Evolutionary conservation across 2,888 invertebrate species (phyloP), one percentile per base, ranked within the genome.

Genomic region (Chrysolina oricalcia): DNA sequence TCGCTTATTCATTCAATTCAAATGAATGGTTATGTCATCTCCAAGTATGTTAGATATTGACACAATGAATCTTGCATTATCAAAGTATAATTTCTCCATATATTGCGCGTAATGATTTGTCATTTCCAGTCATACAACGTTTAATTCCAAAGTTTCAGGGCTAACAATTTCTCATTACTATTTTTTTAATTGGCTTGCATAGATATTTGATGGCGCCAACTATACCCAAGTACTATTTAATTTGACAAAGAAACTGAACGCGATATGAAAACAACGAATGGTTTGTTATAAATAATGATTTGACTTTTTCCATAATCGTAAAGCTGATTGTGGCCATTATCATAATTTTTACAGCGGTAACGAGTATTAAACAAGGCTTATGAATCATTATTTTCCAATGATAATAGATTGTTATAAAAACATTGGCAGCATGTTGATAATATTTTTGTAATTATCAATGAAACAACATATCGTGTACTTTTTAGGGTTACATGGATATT

Each of bases 331-430:
- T 21, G 19, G 11, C 21, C 53, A 11, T 53, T 53, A 53, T 11
- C 19, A 21, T 53, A 53, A 53, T 53, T 53, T 43, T 53, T 13
- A 53, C 53, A 53, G 53, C 21, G 5, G 11, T 53, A 53, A 53
- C 21, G 21, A 53, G 53, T 21, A 53, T 19, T 53, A 53, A 53
- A 53, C 53, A 53, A 53, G 53, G 21, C 53, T 53, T 21, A 53
- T 53, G 53, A 53, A 53, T 53, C 21, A 53, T 53, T 53, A 53
- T 53, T 21, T 53, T 53, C 23, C 4, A 21, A 23, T 10, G 13
- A 21, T 53, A 53, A 53, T 21, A 15, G 21, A 53, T 53, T 53
- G 53, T 53, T 53, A 53, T 13, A 21, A 21, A 19, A 23, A 53
- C 53, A 53, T 53, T 53, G 21, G 19, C 53, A 19, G 53, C 1